Conservation (phyloP, 2,113 vertebrate genomes). For the Varanus salvator region DNA sequence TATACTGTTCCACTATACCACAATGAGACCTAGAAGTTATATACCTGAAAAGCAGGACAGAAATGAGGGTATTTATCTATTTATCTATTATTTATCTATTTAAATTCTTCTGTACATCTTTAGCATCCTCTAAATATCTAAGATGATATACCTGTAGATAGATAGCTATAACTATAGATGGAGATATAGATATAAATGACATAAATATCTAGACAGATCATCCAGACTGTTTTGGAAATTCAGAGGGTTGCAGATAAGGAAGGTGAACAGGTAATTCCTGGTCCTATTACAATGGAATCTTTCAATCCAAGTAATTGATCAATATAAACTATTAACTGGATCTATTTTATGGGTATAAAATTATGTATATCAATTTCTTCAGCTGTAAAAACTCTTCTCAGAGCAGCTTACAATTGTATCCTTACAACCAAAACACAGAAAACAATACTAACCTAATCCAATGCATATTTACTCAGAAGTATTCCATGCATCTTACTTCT, state of each 20-base stretch:
- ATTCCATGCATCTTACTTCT: not conserved
- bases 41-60: too few species aligned
- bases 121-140: too few species aligned
- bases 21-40: too few species aligned
- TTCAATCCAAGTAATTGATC: not conserved
- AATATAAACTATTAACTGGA: not conserved
- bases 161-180: too few species aligned
- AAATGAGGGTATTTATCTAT: too few species aligned
- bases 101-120: too few species aligned
- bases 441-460: not conserved
- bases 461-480: not conserved
- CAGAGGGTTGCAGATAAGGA: not conserved
- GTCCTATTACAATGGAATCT: not conserved
- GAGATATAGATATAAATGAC: too few species aligned
- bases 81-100: too few species aligned
- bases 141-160: too few species aligned
- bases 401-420: not conserved
- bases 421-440: not conserved
- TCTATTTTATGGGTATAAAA: not conserved
- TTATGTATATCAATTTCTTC: not conserved
- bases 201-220: too few species aligned
- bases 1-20: too few species aligned
- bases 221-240: not conserved
- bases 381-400: not conserved
- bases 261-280: not conserved